A percentile compares a stretch with the other conserved stretches of the same genome.
These are phyloP conservation scores for Rhinatrema bivittatum DNA, from an alignment of 2,797 vertebrate genomes.

Conservation along the genomic window DNA sequence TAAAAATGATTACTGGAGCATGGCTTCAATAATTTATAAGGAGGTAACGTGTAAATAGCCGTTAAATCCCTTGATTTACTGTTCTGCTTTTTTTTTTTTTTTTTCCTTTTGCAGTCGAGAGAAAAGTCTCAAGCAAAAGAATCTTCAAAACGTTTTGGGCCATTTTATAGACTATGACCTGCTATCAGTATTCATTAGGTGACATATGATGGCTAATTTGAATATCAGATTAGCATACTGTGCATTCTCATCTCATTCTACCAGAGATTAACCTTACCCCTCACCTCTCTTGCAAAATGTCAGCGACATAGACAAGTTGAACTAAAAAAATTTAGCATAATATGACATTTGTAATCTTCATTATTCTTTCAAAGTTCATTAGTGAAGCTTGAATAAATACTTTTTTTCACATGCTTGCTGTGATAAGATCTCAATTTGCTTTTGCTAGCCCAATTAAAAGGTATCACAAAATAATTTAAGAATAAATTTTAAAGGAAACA, in stretches of 20 bases:
- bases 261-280: not conserved
- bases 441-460: too few relatives aligned
- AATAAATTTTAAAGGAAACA: too few relatives aligned
- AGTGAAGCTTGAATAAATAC: too few relatives aligned
- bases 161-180: not conserved
- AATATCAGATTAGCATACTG: not conserved
- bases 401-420: too few relatives aligned
- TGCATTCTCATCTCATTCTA: constrained; percentile 8
- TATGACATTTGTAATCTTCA: not conserved
- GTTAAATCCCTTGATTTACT: constrained; percentile 1
- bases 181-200: constrained; percentile 12
- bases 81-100: constrained; percentile 2
- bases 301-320: constrained; percentile 2
- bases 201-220: constrained; percentile 9
- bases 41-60: constrained; percentile 3
- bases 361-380: constrained; percentile 3
- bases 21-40: constrained; percentile 13
- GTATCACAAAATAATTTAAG: too few relatives aligned
- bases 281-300: not conserved
- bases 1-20: constrained; percentile 15
- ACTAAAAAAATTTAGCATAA: not conserved
- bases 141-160: constrained; percentile 10
- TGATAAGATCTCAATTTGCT: too few relatives aligned
- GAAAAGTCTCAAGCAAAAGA: constrained; percentile 7
- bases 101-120: not conserved